Percentiles rank a stretch among this genome's conserved stretches.
phyloP scores from a whole-genome alignment of 2,888 invertebrate genomes.

The Lycophotia porphyrea region DNA sequence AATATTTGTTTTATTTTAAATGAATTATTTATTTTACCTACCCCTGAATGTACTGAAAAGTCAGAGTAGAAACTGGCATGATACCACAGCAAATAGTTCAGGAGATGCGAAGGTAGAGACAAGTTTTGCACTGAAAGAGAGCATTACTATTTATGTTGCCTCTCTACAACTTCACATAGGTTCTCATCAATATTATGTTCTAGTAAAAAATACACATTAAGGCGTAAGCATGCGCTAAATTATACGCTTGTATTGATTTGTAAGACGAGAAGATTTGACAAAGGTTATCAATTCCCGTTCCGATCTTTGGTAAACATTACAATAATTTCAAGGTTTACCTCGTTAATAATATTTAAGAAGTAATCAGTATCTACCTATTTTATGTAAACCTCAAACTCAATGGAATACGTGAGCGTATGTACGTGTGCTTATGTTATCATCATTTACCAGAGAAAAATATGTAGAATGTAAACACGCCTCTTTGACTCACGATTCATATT shows the following conservation, averaged over 20 bases:
- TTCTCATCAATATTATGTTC: not conserved
- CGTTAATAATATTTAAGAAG: conserved; percentile 22
- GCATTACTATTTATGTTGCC: not conserved
- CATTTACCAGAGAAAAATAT: conserved; percentile 43
- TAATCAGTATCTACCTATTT: conserved; percentile 10
- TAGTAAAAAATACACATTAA: conserved; percentile 30
- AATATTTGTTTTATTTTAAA: too few relatives aligned
- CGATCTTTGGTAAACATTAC: conserved; percentile 19
- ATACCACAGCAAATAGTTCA: not conserved
- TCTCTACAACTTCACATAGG: too few relatives aligned
- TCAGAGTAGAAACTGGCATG: not conserved
- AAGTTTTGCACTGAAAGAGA: not conserved
- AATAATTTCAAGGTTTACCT: conserved; percentile 37
- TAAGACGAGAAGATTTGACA: conserved; percentile 35
- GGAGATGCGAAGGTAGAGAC: not conserved
- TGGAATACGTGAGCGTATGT: conserved; percentile 48
- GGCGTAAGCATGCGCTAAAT: conserved; percentile 57
- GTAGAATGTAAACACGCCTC: conserved; percentile 27
- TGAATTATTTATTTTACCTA: too few relatives aligned
- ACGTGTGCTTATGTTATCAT: conserved; percentile 22
- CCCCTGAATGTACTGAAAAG: not conserved
- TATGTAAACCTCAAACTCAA: conserved; percentile 12
- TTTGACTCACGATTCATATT: conserved; percentile 29
- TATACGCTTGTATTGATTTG: conserved; percentile 54
- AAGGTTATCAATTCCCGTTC: conserved; percentile 21